Percentiles rank a stretch among this genome's conserved stretches.
Conservation (phyloP, 2,113 vertebrate genomes). For the Menidia beryllina region DNA sequence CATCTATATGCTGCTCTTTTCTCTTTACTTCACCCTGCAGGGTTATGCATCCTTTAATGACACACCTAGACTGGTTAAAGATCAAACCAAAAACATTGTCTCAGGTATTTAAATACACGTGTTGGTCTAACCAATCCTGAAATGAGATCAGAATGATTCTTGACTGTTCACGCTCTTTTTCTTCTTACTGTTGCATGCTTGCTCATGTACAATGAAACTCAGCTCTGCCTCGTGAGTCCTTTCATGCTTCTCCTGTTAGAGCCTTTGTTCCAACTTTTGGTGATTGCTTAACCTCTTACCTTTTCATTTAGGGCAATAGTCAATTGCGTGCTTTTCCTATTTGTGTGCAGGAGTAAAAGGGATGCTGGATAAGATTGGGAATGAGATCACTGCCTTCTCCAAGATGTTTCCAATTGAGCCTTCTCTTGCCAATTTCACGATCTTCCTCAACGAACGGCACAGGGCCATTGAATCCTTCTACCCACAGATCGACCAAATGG, state of each 20-base stretch:
- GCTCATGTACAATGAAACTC: conserved; percentile 42
- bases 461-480: conserved; percentile 81
- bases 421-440: conserved; percentile 81
- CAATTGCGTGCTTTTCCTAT: neutral
- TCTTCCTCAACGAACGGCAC: conserved; percentile 83
- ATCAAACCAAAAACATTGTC: conserved; percentile 85
- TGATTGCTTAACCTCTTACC: neutral
- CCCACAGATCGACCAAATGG: conserved; percentile 86
- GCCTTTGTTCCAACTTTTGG: neutral
- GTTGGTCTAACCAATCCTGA: neutral
- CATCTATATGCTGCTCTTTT: neutral
- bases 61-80: conserved; percentile 87
- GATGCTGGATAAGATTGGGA: conserved; percentile 85
- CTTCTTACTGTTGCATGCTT: conserved; percentile 28
- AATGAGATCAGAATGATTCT: conserved; percentile 5
- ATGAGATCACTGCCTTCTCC: conserved; percentile 81
- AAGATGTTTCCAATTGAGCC: conserved; percentile 84
- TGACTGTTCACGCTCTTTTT: conserved; percentile 11
- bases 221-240: conserved; percentile 81
- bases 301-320: neutral
- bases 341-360: conserved; percentile 85
- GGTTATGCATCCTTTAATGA: conserved; percentile 90
- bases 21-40: conserved; percentile 75
- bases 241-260: neutral
- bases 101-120: conserved; percentile 79